Conservation (phyloP, 2,113 vertebrate genomes). For the Phrynocephalus versicolor region DNA sequence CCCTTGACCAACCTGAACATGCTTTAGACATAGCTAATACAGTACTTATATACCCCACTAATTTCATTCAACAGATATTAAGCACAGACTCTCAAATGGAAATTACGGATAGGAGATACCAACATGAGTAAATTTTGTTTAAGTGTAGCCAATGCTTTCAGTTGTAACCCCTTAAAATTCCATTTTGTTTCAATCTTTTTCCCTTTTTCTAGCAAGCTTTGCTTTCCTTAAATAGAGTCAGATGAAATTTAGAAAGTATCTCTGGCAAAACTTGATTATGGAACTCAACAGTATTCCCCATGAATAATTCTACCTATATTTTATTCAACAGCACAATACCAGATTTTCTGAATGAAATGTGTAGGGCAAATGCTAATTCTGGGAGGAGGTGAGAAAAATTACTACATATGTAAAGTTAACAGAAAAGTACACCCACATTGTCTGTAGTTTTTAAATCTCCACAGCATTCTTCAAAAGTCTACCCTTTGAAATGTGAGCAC, state of each 20-base stretch:
- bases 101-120: neutral
- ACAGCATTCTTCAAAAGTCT: neutral
- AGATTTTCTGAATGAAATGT: constrained; percentile 40
- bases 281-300: neutral
- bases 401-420: constrained; percentile 26
- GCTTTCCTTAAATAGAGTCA: neutral
- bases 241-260: constrained; percentile 20
- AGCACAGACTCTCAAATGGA: neutral
- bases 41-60: neutral
- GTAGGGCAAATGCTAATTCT: constrained; percentile 37
- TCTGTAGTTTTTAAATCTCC: constrained; percentile 16
- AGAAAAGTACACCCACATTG: neutral
- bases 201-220: neutral
- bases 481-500: constrained; percentile 35
- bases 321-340: constrained; percentile 17
- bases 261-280: constrained; percentile 34
- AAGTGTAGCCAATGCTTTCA: constrained; percentile 15
- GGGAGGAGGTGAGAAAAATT: neutral
- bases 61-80: neutral
- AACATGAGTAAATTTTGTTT: neutral
- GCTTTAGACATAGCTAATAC: neutral
- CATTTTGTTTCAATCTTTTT: constrained; percentile 31
- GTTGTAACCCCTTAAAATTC: neutral
- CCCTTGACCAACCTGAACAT: neutral
- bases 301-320: constrained; percentile 32